Base-by-base conservation (phyloP, 2,113 vertebrate genomes). In the Cyrtonyx montezumae region DNA sequence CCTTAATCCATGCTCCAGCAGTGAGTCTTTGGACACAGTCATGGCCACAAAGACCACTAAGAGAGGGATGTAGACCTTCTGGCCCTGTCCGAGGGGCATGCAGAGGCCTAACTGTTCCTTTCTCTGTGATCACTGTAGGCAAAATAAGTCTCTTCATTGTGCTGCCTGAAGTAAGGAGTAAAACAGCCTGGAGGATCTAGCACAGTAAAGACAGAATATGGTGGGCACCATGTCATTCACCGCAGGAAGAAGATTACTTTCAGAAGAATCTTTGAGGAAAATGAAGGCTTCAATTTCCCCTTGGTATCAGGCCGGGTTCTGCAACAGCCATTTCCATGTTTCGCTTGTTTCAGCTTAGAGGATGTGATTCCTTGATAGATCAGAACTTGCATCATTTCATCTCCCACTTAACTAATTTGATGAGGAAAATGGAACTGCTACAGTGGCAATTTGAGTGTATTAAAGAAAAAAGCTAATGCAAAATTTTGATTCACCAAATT, bases 401-500 rank as follows among this genome's bases (percentile, higher is more conserved):
- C 87, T 92, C 37, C 19, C 76, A 85, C 85, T 94, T 94, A 94
- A 91, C 82, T 94, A 93, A 95, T 90, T 81, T 86, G 91, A 95
- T 86, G 82, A 96, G 53, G 69, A 90, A 94, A 95, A 90, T 78
- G 51, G 79, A 94, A 90, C 36, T 78, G 66, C 91, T 90, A 12
- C 19, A 5, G 87, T 83, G 74, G 91, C 69, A 90, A 84, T 88
- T 94, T 94, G 88, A 86, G 68, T 43, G 9, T 79, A 87, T 65
- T 88, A 85, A 87, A 88, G 42, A 22, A 91, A 93, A 84, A 92
- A 94, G 53, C 82, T 91, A 91, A 91, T 94, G 73, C 56, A 90
- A 94, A 96, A 91, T 92, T 94, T 95, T 95, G 91, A 91, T 91
- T 94, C n/a, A 28, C 82, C 82, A 95, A 95, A 96, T 96, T 94